phyloP scores from a whole-genome alignment of 2,797 vertebrate genomes.

The Acipenser ruthenus region DNA sequence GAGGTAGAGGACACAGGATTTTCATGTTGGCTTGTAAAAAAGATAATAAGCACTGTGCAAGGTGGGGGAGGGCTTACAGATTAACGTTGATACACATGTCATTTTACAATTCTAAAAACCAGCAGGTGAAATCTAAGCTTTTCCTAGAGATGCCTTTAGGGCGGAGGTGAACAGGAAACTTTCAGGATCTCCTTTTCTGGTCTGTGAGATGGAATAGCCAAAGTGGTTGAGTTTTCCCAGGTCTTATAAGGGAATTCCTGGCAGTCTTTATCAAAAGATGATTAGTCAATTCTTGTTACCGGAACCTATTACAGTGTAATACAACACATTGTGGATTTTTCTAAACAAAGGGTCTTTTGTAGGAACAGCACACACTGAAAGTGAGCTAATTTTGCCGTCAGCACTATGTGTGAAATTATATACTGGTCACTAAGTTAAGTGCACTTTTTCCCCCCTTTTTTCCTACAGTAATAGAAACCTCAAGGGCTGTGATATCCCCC shows the following conservation, averaged over 20 bases:
- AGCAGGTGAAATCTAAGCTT: slow-evolving; percentile 13
- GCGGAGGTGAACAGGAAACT: slow-evolving; percentile 7
- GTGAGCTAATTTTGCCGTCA: slow-evolving; percentile 28
- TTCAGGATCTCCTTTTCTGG: neutral
- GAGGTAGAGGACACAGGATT: neutral
- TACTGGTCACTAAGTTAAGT: slow-evolving; percentile 34
- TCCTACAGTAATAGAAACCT: too few relatives aligned
- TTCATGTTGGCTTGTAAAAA: slow-evolving; percentile 3
- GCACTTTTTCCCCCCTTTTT: too few relatives aligned
- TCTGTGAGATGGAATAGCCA: neutral
- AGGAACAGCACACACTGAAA: slow-evolving; percentile 24
- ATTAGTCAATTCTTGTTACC: slow-evolving; percentile 27
- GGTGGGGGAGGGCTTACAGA: neutral
- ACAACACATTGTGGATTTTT: slow-evolving; percentile 40
- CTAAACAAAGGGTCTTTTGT: slow-evolving; percentile 53
- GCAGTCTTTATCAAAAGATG: slow-evolving; percentile 30
- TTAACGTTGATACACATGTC: slow-evolving; percentile 3
- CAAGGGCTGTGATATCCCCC: too few relatives aligned
- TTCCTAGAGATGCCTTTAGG: slow-evolving; percentile 1
- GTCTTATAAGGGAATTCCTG: neutral
- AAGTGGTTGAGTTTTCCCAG: slow-evolving; percentile 18
- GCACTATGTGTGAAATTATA: slow-evolving; percentile 53
- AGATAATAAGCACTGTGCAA: neutral
- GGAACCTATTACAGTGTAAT: slow-evolving; percentile 48
- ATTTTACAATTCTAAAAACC: neutral